These are phyloP conservation scores for Tyrannus savana DNA, from an alignment of 2,113 vertebrate genomes.

Conservation along the genomic window DNA sequence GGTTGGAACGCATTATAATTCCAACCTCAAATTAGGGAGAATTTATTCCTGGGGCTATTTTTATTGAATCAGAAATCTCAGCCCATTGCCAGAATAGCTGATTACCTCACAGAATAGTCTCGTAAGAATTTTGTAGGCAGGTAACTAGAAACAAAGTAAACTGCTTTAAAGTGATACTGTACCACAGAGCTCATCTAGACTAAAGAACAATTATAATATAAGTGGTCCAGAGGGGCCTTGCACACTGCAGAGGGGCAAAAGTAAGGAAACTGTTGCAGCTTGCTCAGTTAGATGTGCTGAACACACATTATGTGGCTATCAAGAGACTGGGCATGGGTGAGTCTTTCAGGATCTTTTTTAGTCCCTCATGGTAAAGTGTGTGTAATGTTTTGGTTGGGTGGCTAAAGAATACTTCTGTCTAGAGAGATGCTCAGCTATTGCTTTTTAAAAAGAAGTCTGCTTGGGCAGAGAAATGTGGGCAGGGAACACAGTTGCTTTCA, in stretches of 20 bases:
- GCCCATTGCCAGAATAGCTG: slow-evolving; percentile 24
- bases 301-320: neutral
- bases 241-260: neutral
- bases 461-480: neutral
- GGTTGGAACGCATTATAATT: slow-evolving; percentile 14
- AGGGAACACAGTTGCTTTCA: neutral
- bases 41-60: slow-evolving; percentile 64
- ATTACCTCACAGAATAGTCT: neutral
- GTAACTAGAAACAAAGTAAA: slow-evolving; percentile 34
- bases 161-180: slow-evolving; percentile 19
- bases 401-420: neutral
- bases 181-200: neutral
- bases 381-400: neutral
- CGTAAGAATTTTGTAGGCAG: slow-evolving; percentile 9
- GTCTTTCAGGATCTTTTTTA: neutral
- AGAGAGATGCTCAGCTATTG: neutral
- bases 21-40: slow-evolving; percentile 52
- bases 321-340: neutral
- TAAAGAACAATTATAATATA: neutral
- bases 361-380: neutral
- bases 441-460: neutral
- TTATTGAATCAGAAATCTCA: slow-evolving; percentile 54
- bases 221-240: neutral
- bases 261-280: neutral
- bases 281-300: neutral